Base-by-base conservation (phyloP, 2,888 invertebrate genomes). In the Congeria kusceri region DNA sequence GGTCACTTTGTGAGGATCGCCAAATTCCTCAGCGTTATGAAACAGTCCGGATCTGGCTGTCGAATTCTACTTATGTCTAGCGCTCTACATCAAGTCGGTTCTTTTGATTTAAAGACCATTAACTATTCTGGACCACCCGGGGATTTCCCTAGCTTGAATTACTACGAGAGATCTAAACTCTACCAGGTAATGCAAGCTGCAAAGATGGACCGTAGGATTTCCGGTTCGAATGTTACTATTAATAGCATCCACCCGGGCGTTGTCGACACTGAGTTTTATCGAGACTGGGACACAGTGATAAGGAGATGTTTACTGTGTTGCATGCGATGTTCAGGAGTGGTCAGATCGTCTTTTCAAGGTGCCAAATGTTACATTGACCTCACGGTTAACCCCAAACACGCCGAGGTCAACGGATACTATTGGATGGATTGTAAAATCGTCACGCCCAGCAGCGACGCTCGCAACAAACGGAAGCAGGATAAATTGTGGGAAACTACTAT, bases 1-100 rank as follows among this genome's bases (percentile, higher is more conserved):
- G n/a, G n/a, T n/a, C n/a, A n/a, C 29, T 88, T 87, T 73, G 65
- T 88, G 5, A 64, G 87, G 3, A 73, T 78, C n/a, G 81, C 85
- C 28, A 84, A 86, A 59, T 65, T 88, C n/a, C 53, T 88, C 44
- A 83, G 84, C 0, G 61, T 78, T 0, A 86, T 88, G 86, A 78
- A 77, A 66, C 23, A 44, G 49, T 87, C 86, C 11, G 87, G 87
- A 11, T 75, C 81, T 0, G 88, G 87, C 56, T 85, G 85, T 64
- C 76, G 88, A 15, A 80, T 88, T 44, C 49, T 88, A 3, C 58
- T 86, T 20, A 80, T 85, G 27, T 86, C 88, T 13, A 87, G 87
- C 68, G 70, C 65, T 1, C 84, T 80, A 5, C 87, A 88, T 57
- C n/a, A 39, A 11, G 13, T 11, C 13, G 59, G 44, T 0, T 39